Base-by-base conservation (phyloP, 2,797 vertebrate genomes). In the Coregonus ussuriensis region DNA sequence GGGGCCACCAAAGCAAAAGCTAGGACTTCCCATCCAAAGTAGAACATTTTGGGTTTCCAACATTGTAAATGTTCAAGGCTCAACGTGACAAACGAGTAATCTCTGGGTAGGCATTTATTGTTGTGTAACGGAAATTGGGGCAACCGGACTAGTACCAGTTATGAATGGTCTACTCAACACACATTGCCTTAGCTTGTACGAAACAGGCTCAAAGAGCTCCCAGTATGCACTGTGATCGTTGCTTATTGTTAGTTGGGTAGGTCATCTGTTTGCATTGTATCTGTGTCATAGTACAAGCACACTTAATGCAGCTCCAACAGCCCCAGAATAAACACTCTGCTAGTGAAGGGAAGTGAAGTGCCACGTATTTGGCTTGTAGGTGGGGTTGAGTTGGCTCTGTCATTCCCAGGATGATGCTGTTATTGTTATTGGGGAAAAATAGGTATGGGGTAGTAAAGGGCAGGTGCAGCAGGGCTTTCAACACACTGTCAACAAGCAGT, bases 261-360 rank as follows among this genome's bases (percentile, higher is more conserved):
- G 78, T 79, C 75, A 74, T 79, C 68, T 85, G 81, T 86, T 88
- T 83, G 83, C 75, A 75, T 83, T 88, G 87, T 85, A 85, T 85
- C 81, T 74, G 72, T 86, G 82, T 83, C 83, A 77, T 77, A 47
- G 41, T 47, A 47, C 41, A 47, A 69, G 74, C 67, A 62, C 47
- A 56, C 25, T 77, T 7, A 67, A 66, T 78, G 72, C 65, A 47
- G 77, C 56, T 75, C 72, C 53, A 77, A 76, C 75, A 78, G 54
- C 69, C 77, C 65, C 78, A 80, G 75, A 79, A 81, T 83, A 83
- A 88, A 87, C 81, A 85, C 79, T 84, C 77, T 74, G 81, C 6
- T 70, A 13, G 9, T 47, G 41, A 47, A 47, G 41, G 9, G 41
- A 47, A 70, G 77, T 75, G 80, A 78, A 82, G 81, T 74, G 63